A percentile compares a stretch with the other conserved stretches of the same genome.
phyloP scores from a whole-genome alignment of 2,888 invertebrate species.

The Eupelmus urozonus region DNA sequence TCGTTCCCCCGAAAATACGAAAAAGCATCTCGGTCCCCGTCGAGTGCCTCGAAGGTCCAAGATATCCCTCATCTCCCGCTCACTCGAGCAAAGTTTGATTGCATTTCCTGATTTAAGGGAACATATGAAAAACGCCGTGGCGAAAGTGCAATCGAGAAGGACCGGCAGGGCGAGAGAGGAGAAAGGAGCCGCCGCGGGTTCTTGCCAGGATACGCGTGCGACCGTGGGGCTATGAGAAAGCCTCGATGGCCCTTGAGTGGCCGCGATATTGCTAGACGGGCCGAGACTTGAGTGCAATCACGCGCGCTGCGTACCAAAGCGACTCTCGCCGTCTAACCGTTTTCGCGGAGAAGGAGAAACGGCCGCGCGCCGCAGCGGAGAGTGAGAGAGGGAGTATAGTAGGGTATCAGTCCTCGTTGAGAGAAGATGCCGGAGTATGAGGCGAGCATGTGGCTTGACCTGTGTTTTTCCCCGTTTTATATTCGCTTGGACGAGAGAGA shows the following conservation, averaged over 20 bases:
- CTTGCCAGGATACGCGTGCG: conserved; percentile 28
- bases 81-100: conserved; percentile 55
- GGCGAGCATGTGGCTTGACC: background rate
- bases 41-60: conserved; percentile 29
- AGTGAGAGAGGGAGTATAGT: background rate
- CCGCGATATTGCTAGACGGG: conserved; percentile 75
- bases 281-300: conserved; percentile 76
- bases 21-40: conserved; percentile 29
- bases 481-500: background rate
- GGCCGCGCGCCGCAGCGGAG: background rate
- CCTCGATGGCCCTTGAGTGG: conserved; percentile 77
- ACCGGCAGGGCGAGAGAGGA: background rate
- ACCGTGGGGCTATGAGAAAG: conserved; percentile 69
- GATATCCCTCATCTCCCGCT: background rate
- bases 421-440: background rate
- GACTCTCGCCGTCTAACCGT: conserved; percentile 39
- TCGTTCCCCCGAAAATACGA: conserved; percentile 31
- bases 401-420: no score
- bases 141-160: conserved; percentile 53
- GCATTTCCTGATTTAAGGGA: conserved; percentile 58
- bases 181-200: conserved; percentile 65
- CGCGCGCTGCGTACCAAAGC: conserved; percentile 61
- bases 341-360: conserved; percentile 13
- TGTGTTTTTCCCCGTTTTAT: conserved; percentile 6
- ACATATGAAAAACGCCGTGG: conserved; percentile 62